Conservation (phyloP, 2,113 vertebrate genomes). For the Anarhynchus alexandrinus region DNA sequence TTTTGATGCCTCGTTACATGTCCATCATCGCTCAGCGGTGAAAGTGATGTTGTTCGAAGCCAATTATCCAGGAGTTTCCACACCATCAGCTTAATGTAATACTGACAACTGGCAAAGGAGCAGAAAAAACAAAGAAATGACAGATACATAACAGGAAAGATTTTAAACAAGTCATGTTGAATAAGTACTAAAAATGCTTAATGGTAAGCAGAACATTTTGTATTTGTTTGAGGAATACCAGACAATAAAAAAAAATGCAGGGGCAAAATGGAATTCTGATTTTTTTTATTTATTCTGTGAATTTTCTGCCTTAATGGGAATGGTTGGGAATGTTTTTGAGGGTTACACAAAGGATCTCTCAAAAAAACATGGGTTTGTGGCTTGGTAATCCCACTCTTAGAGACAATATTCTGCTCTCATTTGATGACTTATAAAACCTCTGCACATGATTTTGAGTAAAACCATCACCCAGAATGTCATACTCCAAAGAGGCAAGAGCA, state of each 20-base stretch:
- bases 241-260: not conserved
- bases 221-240: not conserved
- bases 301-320: not conserved
- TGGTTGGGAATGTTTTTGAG: not conserved
- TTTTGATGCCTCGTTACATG: not conserved
- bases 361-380: accelerated
- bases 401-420: not conserved
- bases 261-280: not conserved
- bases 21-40: not conserved
- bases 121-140: not conserved
- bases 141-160: not conserved
- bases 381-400: not conserved
- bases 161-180: not conserved
- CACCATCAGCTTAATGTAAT: not conserved
- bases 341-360: not conserved
- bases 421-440: not conserved
- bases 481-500: not conserved
- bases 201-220: not conserved
- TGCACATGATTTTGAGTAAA: not conserved
- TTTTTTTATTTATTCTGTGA: not conserved
- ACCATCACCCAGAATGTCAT: not conserved
- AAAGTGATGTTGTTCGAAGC: not conserved
- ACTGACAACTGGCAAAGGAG: not conserved
- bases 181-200: not conserved
- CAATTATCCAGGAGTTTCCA: not conserved